Evolutionary conservation across 2,888 invertebrate genomes (phyloP).

Genomic region (Himalopsyche anomala): DNA sequence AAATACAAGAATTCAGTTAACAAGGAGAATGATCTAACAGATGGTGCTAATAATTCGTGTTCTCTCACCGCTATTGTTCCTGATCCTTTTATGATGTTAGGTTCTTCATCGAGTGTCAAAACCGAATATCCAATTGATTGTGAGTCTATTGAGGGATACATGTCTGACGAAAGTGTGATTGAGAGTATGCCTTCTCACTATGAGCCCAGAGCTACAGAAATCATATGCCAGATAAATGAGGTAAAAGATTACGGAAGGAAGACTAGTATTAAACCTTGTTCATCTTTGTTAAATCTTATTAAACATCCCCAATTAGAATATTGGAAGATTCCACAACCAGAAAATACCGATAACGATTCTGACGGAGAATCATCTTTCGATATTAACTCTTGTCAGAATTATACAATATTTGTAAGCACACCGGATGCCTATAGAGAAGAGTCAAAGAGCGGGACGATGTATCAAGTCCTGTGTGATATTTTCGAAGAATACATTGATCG

Average conservation of each 20-base stretch:
- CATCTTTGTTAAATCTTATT: neutral
- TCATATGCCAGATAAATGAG: neutral
- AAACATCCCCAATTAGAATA: neutral
- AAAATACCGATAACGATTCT: neutral
- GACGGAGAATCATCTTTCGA: neutral
- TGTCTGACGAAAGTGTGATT: neutral
- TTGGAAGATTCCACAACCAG: neutral
- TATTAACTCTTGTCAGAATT: neutral
- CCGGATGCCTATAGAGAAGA: neutral
- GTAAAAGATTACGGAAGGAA: neutral
- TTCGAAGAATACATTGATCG: neutral
- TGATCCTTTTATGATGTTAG: constrained; percentile 34
- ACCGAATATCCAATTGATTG: neutral
- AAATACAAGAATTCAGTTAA: neutral
- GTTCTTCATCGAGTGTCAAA: neutral
- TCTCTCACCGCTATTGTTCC: neutral
- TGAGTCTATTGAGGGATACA: neutral
- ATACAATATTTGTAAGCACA: neutral
- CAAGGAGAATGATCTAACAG: neutral
- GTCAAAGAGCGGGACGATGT: neutral
- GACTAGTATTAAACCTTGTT: neutral
- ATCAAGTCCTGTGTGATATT: neutral
- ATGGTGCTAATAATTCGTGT: neutral
- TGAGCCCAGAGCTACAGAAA: neutral
- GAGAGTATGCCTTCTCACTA: neutral